phyloP scores from a whole-genome alignment of 2,113 vertebrate genomes.

The Bufo gargarizans region DNA sequence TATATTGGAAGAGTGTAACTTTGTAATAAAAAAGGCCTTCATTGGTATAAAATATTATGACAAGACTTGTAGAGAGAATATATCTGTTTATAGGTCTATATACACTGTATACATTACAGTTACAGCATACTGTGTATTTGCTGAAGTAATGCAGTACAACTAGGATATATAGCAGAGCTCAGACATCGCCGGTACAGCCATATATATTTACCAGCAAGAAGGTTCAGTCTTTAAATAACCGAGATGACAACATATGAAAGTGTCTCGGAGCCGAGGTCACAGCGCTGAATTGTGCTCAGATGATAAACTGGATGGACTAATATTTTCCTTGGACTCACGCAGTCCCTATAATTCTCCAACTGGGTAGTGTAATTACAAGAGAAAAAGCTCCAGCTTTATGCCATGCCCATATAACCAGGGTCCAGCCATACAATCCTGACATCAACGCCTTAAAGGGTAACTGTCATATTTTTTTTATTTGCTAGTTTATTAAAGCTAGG shows the following conservation, averaged over 20 bases:
- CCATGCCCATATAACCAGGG: not conserved
- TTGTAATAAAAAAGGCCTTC: no score
- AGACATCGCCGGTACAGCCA: not conserved
- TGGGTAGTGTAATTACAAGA: not conserved
- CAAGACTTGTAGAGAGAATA: no score
- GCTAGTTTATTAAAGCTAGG: no score
- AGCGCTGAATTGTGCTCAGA: not conserved
- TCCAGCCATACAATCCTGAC: not conserved
- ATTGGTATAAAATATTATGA: no score
- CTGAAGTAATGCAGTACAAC: not conserved
- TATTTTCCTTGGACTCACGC: slow-evolving; percentile 6
- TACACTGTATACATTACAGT: no score
- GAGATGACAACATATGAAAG: slow-evolving; percentile 3
- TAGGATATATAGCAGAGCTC: not conserved
- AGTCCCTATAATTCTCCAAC: not conserved
- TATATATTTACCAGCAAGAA: not conserved
- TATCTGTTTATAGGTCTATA: no score
- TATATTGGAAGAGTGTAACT: no score
- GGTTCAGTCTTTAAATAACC: slow-evolving; percentile 5
- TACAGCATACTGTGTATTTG: no score
- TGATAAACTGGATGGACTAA: not conserved
- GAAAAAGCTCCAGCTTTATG: not conserved
- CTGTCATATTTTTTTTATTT: no score
- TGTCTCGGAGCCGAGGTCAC: not conserved
- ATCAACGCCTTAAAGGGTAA: no score